Evolutionary conservation across 2,797 vertebrate genomes (phyloP).

Genomic region (Remorina albescens): DNA sequence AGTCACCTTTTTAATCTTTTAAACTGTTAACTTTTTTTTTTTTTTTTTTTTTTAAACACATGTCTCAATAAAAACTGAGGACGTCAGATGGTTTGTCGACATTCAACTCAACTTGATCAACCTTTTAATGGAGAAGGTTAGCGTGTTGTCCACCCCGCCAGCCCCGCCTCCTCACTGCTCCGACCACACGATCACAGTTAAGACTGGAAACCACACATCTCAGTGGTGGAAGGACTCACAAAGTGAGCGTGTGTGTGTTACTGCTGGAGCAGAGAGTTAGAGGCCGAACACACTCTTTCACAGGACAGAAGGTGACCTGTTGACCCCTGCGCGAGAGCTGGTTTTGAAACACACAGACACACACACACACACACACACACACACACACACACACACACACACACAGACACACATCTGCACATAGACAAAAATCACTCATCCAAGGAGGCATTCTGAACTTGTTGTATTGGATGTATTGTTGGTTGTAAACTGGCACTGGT

Average conservation of each 20-base stretch:
- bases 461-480: slow-evolving; percentile 54
- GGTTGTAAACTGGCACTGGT: slow-evolving; percentile 81
- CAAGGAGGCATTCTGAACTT: slow-evolving; percentile 52
- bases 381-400: slow-evolving; percentile 35
- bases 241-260: slow-evolving; percentile 19
- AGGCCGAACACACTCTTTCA: slow-evolving; percentile 28
- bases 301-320: slow-evolving; percentile 24
- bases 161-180: slow-evolving; percentile 24
- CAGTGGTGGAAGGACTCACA: slow-evolving; percentile 20
- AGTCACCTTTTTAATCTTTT: background rate
- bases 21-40: background rate
- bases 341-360: slow-evolving; percentile 55
- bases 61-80: slow-evolving; percentile 43
- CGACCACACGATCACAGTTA: slow-evolving; percentile 20
- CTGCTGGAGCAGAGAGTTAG: slow-evolving; percentile 56
- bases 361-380: slow-evolving; percentile 34
- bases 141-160: background rate
- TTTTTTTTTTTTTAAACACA: background rate
- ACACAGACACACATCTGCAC: slow-evolving; percentile 18
- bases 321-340: slow-evolving; percentile 63
- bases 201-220: slow-evolving; percentile 27
- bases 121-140: slow-evolving; percentile 11
- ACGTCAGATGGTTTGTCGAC: slow-evolving; percentile 47
- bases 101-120: slow-evolving; percentile 45
- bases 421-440: slow-evolving; percentile 41